Percentiles rank a stretch among this genome's conserved stretches.
Conservation (phyloP, 2,888 invertebrate genomes). For the Metalampra italica region DNA sequence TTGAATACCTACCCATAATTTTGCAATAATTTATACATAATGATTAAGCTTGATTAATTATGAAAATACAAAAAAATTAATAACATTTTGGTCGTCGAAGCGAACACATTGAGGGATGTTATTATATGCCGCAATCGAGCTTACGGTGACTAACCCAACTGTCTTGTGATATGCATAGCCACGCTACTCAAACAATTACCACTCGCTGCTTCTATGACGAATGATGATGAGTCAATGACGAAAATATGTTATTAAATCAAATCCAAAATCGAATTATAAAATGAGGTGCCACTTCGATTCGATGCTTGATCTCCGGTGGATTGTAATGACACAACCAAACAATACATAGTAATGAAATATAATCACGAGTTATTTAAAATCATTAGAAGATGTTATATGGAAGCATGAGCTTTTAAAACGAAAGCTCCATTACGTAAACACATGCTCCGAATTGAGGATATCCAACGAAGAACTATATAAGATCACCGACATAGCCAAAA, state of each 20-base stretch:
- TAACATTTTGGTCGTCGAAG: background rate
- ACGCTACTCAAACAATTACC: background rate
- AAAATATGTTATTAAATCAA: background rate
- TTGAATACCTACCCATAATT: background rate
- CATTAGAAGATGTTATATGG: too few relatives aligned
- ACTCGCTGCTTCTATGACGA: background rate
- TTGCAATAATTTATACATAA: background rate
- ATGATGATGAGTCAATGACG: background rate
- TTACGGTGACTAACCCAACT: slow-evolving; percentile 16
- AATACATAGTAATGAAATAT: too few relatives aligned
- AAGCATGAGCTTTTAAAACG: too few relatives aligned
- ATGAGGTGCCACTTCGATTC: too few relatives aligned
- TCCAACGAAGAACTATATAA: too few relatives aligned
- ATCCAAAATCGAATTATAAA: too few relatives aligned
- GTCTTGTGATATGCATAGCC: slow-evolving; percentile 17
- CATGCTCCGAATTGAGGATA: too few relatives aligned
- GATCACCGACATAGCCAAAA: too few relatives aligned
- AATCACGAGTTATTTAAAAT: too few relatives aligned
- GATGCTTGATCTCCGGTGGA: too few relatives aligned
- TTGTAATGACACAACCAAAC: too few relatives aligned
- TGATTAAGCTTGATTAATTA: background rate
- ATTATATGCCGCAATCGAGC: background rate
- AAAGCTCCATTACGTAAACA: too few relatives aligned
- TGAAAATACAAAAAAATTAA: background rate
- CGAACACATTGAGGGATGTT: background rate